Base-by-base conservation (phyloP, 2,113 vertebrate genomes). In the Origma solitaria region DNA sequence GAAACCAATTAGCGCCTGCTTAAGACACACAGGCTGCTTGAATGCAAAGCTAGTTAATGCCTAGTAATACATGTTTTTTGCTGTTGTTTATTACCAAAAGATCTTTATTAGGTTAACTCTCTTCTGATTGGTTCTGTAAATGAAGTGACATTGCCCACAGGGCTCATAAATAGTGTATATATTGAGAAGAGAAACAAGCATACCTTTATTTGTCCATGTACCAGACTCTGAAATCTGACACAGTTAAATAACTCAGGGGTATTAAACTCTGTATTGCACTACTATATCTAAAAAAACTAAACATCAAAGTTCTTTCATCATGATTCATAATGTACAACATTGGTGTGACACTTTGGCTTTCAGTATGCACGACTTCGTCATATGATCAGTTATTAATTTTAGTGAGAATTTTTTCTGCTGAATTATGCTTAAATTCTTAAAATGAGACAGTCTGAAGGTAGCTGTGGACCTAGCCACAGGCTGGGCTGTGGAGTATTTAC, bases 191-290 rank as follows among this genome's bases (percentile, higher is more conserved):
- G 5, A 91, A 91, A 37, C 61, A 66, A 86, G 5, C 17, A 57
- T 11, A 15, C 1, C 2, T 10, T 1, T 17, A 25, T 64, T 68
- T 4, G 3, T 38, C 19, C 3, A 10, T 28, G 8, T 35, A 56
- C 40, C 28, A 75, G 15, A 19, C 15, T 42, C 16, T 86, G 49
- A 80, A 53, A 71, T 69, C 42, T 77, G 27, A 27, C 51, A n/a
- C 4, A 28, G 27, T 51, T 57, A 7, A 81, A 4, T 23, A 90
- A 38, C 20, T 61, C 57, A 54, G 21, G 53, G 27, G 38, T 13
- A 23, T 37, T 73, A 66, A 66, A 71, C 8, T 81, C 30, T 64
- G 8, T 19, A 7, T 73, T 92, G 13, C 8, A 40, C 2, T 5
- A n/a, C 16, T 58, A 3, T 40, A 38, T 47, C 17, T 73, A 24